Evolutionary conservation across 2,797 vertebrate genomes (phyloP).

Genomic region (Anableps anableps): DNA sequence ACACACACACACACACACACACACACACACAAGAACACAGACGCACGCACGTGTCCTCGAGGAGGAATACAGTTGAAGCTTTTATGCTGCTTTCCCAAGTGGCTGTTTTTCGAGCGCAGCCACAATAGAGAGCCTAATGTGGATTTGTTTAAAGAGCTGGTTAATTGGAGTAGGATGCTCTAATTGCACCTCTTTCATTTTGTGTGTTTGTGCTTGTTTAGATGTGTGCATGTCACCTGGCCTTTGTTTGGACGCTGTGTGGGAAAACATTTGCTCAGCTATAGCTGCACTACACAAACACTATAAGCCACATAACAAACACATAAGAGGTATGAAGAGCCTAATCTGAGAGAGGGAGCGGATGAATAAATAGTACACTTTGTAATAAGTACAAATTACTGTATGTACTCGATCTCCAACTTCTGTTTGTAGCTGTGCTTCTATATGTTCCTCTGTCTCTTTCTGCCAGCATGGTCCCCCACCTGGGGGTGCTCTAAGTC

Average conservation of each 20-base stretch:
- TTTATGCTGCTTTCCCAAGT: constrained; percentile 85
- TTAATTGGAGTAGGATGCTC: constrained; percentile 86
- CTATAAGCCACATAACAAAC: constrained; percentile 63
- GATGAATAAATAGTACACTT: constrained; percentile 35
- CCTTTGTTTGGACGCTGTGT: constrained; percentile 78
- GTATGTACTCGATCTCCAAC: constrained; percentile 22
- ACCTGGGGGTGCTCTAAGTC: constrained; percentile 78
- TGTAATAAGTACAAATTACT: constrained; percentile 38
- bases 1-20: constrained; percentile 21
- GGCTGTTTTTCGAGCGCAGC: constrained; percentile 82
- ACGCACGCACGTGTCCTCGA: constrained; percentile 51
- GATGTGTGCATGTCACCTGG: constrained; percentile 69
- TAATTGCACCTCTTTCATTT: constrained; percentile 84
- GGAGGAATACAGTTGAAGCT: constrained; percentile 81
- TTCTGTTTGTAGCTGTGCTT: constrained; percentile 31
- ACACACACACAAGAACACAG: constrained; percentile 16
- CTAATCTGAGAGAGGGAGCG: constrained; percentile 35
- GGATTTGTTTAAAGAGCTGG: constrained; percentile 86
- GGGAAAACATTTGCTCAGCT: constrained; percentile 80
- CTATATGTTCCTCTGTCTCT: constrained; percentile 13
- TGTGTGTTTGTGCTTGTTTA: constrained; percentile 49
- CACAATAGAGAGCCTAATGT: constrained; percentile 87
- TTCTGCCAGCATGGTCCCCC: constrained; percentile 48
- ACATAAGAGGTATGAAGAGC: constrained; percentile 62
- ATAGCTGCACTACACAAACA: constrained; percentile 70